These are phyloP conservation scores for Psilopogon haemacephalus DNA, from an alignment of 2,113 vertebrate species.

Conservation along the genomic window DNA sequence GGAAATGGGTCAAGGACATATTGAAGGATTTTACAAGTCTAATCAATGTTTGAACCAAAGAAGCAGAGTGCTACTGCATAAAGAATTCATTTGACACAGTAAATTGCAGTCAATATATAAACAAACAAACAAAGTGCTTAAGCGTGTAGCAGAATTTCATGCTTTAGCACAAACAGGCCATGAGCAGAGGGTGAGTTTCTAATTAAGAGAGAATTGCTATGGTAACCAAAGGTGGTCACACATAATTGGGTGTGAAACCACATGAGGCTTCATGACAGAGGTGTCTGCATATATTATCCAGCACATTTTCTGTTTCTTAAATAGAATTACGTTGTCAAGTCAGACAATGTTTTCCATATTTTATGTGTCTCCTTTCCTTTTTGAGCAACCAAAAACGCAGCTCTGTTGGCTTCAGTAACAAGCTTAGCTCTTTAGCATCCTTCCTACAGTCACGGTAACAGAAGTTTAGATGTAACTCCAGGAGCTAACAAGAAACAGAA, in stretches of 20 bases:
- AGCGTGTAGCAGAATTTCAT: not conserved
- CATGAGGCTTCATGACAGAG: slow-evolving; percentile 26
- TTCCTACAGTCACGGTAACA: not conserved
- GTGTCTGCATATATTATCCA: slow-evolving; percentile 50
- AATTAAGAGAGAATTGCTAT: slow-evolving; percentile 60
- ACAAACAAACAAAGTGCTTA: not conserved
- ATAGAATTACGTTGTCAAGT: not conserved
- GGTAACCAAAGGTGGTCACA: slow-evolving; percentile 63
- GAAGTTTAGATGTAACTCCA: not conserved
- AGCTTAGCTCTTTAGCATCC: not conserved
- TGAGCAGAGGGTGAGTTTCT: slow-evolving; percentile 36
- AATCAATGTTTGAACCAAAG: not conserved
- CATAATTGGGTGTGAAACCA: slow-evolving; percentile 48
- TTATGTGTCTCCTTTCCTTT: not conserved
- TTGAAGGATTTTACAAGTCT: not conserved
- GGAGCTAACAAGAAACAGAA: not conserved
- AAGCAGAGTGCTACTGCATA: not conserved
- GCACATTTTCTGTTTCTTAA: slow-evolving; percentile 31
- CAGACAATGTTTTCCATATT: slow-evolving; percentile 9
- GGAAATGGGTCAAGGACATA: not conserved
- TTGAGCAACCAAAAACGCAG: not conserved
- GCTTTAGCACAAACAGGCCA: slow-evolving; percentile 24
- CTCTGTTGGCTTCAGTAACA: not conserved
- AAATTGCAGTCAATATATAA: not conserved
- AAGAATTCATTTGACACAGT: not conserved